These are phyloP conservation scores for Plecotus auritus DNA, from an alignment of 2,113 vertebrate species.

Conservation along the genomic window DNA sequence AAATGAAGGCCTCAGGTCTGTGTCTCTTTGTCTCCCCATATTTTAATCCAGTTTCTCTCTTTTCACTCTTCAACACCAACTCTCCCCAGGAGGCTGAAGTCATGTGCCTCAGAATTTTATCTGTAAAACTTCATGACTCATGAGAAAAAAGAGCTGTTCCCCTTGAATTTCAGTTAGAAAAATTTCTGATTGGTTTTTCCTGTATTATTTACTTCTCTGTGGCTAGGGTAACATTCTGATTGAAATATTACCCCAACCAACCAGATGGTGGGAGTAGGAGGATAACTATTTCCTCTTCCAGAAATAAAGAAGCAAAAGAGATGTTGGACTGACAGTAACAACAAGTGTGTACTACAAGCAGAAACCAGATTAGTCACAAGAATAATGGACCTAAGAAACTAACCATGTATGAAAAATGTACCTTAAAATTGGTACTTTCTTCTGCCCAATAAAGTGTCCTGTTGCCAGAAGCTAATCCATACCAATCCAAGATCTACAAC, in stretches of 20 bases:
- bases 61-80: not conserved
- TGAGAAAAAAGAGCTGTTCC: not conserved
- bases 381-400: not conserved
- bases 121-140: not conserved
- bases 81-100: not conserved
- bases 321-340: not conserved
- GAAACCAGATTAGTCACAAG: not conserved
- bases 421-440: not conserved
- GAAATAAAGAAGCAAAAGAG: not conserved
- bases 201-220: not conserved
- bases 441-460: not conserved
- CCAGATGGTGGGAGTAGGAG: not conserved
- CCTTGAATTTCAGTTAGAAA: conserved; percentile 18
- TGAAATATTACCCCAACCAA: not conserved
- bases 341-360: not conserved
- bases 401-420: not conserved
- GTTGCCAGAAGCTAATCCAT: not conserved
- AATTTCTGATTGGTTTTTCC: not conserved
- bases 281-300: not conserved
- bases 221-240: not conserved
- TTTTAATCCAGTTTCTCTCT: not conserved
- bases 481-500: not conserved
- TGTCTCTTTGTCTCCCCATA: not conserved
- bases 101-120: not conserved
- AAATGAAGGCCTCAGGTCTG: not conserved